Base-by-base conservation (phyloP, 2,888 invertebrate genomes). In the Philereme transversata region DNA sequence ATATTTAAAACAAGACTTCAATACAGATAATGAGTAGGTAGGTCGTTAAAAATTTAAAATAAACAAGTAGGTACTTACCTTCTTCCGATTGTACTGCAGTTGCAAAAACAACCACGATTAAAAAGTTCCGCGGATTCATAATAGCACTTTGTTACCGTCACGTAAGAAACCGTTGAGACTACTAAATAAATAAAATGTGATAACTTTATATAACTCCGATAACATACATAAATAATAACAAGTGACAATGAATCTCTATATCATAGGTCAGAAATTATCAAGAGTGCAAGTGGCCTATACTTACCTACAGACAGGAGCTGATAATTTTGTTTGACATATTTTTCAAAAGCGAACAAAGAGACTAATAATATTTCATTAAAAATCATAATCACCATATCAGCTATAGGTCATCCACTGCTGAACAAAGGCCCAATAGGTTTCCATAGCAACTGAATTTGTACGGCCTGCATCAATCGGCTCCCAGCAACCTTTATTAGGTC, bases 191-290 rank as follows among this genome's bases (percentile, higher is more conserved):
- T 62, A 57, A 51, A 43, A 50, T 22, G 45, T 11, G 60, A 60
- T 59, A 60, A 64, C 64, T 60, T 62, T 65, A 61, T 67, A 69
- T 67, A 67, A 49, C 41, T 36, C 48, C 51, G 62, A 62, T 63
- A 41, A 52, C 48, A 38, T 55, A 48, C 52, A 41, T 53, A 59
- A 55, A 51, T 44, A 51, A 48, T 59, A 62, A 53, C 52, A 62
- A 50, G 34, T 51, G 38, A 35, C 50, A 52, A 44, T 50, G 35
- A 60, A 51, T 61, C n/a, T 50, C 10, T 41, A 41, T 60, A 60
- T 54, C 68, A 57, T 57, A 64, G 69, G 65, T 69, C 69, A 65
- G 53, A 60, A 64, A 45, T 65, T 70, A 70, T 70, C 70, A 48
- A 44, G 51, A 57, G 45, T 67, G 67, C 67, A 65, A 56, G 52